Evolutionary conservation across 1,140 invertebrate genomes (phyloP).

Genomic region (Lerema accius): DNA sequence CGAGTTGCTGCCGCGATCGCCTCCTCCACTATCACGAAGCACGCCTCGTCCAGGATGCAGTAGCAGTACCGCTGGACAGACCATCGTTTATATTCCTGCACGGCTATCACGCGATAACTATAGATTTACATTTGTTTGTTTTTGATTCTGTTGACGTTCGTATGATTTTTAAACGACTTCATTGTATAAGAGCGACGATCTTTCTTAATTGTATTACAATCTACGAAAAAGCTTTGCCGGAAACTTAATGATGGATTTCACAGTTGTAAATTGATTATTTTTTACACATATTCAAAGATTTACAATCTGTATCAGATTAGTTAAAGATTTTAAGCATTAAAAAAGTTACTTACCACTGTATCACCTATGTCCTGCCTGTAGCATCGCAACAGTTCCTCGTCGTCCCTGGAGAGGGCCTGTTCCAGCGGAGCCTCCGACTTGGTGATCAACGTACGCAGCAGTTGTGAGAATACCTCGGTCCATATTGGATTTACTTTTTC

Average conservation of each 20-base stretch:
- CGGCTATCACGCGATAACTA: no score
- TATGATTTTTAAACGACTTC: no score
- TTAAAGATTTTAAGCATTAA: no score
- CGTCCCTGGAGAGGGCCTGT: constrained; percentile 85
- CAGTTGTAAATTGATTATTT: no score
- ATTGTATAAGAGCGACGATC: no score
- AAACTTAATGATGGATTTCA: no score
- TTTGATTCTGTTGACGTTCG: background rate
- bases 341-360: constrained; percentile 88
- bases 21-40: constrained; percentile 82
- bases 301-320: no score
- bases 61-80: constrained; percentile 90
- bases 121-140: background rate
- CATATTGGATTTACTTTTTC: constrained; percentile 58
- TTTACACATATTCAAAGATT: no score
- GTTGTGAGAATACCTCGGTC: constrained; percentile 64
- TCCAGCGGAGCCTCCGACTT: constrained; percentile 72
- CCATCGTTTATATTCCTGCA: background rate
- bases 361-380: constrained; percentile 96
- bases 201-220: no score
- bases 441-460: constrained; percentile 60
- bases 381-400: constrained; percentile 93
- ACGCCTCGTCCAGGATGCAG: constrained; percentile 88
- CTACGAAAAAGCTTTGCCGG: no score
- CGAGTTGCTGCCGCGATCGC: constrained; percentile 50